Evolutionary conservation across 2,797 vertebrate species (phyloP).

Genomic region (Tokudaia muenninki): DNA sequence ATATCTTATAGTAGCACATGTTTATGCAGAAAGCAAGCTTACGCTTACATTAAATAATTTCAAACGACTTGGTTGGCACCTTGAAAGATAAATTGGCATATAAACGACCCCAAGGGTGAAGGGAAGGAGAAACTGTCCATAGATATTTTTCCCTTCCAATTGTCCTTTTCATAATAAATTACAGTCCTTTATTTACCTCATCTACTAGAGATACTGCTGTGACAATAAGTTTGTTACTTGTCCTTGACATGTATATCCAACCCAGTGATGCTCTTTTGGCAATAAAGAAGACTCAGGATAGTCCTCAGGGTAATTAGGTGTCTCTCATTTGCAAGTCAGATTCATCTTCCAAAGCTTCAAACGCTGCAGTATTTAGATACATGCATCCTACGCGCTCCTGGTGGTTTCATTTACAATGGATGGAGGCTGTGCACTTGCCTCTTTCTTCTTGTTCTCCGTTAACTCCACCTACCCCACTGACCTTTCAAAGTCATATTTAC

Average conservation of each 20-base stretch:
- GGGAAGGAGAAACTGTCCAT: not conserved
- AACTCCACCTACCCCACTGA: not conserved
- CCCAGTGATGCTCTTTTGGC: not conserved
- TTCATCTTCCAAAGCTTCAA: slow-evolving; percentile 36
- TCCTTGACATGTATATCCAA: slow-evolving; percentile 42
- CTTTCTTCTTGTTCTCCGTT: not conserved
- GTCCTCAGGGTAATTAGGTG: slow-evolving; percentile 56
- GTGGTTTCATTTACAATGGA: not conserved
- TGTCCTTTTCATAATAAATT: slow-evolving; percentile 67
- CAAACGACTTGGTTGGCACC: slow-evolving; percentile 60
- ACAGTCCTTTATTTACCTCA: slow-evolving; percentile 53
- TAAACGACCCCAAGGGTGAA: slow-evolving; percentile 49
- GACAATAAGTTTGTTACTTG: slow-evolving; percentile 59
- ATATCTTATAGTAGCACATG: slow-evolving; percentile 34
- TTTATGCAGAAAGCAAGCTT: slow-evolving; percentile 60
- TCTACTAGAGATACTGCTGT: not conserved
- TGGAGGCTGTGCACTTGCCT: not conserved
- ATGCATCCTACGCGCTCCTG: not conserved
- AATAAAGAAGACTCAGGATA: slow-evolving; percentile 25
- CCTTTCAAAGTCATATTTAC: slow-evolving; percentile 26
- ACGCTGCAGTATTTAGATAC: not conserved
- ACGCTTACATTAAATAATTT: slow-evolving; percentile 59
- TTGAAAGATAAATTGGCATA: slow-evolving; percentile 69
- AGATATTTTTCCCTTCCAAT: not conserved
- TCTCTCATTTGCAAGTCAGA: slow-evolving; percentile 31